Evolutionary conservation across 2,888 invertebrate species (phyloP), one percentile per base, ranked within the genome.

Genomic region (Sericinus montela): DNA sequence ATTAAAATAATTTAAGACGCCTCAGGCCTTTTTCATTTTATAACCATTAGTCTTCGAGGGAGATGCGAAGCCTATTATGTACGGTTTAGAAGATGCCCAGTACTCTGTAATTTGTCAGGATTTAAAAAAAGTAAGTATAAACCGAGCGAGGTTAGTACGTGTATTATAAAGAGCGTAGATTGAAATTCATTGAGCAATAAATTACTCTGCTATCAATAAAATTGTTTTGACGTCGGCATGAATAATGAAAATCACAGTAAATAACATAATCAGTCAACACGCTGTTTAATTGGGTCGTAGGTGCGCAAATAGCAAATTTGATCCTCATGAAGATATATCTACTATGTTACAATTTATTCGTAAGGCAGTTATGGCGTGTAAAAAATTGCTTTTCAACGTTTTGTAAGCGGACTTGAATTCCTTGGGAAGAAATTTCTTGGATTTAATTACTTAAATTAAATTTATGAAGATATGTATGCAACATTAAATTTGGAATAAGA

Each of bases 1-100:
- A 89, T 89, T 89, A 89, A 88, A 89, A 88, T 89, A 88, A 89
- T 88, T 87, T 81, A 84, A 84, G 80, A 83, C 70, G 85, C 87
- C 79, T 68, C 71, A 58, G 72, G 84, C 77, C 73, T 85, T 86
- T 83, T 85, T 85, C 82, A 81, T 85, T 86, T 85, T 84, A 77
- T 80, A 81, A 74, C 80, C 80, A 85, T 87, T 81, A 85, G 80
- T 86, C 84, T 82, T 80, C 75, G 76, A 72, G 65, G 76, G 73
- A 79, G 79, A 83, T 77, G 73, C 77, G 71, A 77, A 75, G 75
- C 80, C 78, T 83, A 83, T 85, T 85, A 85, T 80, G 80, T 72
- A 78, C 76, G 80, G 79, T 80, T 86, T 84, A 83, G 82, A 75
- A 72, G 72, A 77, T 71, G 70, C 70, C 69, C 74, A 65, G 69